These are phyloP conservation scores for Anodontia alba DNA, from an alignment of 2,888 invertebrate species.

Conservation along the genomic window DNA sequence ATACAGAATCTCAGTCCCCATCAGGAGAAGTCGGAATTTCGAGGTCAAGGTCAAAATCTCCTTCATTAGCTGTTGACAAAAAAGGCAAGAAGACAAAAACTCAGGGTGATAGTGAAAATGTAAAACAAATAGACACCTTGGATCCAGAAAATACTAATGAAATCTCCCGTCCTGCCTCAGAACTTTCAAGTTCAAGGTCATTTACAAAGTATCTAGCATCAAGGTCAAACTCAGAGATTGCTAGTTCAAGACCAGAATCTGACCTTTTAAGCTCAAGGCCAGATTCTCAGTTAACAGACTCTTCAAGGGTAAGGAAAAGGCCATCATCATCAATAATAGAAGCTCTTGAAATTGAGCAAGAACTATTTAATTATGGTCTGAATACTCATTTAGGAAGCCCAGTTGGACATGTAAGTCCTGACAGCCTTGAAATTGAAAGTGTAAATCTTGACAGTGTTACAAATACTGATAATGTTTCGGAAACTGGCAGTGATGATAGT, in stretches of 20 bases:
- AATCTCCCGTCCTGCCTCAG: constrained; percentile 46
- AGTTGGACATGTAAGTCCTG: constrained; percentile 27
- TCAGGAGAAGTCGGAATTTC: neutral
- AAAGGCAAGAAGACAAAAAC: neutral
- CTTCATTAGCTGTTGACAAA: neutral
- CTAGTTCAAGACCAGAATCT: constrained; percentile 63
- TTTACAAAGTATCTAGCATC: constrained; percentile 45
- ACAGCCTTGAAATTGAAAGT: constrained; percentile 39
- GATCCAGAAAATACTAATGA: constrained; percentile 29
- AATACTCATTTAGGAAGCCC: constrained; percentile 27
- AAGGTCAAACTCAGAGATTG: constrained; percentile 58
- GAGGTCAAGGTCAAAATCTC: constrained; percentile 23
- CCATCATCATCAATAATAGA: constrained; percentile 76
- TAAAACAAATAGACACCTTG: neutral
- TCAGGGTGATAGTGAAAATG: constrained; percentile 19
- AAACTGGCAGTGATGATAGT: constrained; percentile 70
- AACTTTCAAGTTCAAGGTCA: constrained; percentile 40
- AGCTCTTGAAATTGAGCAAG: constrained; percentile 65
- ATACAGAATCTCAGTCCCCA: neutral
- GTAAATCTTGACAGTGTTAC: constrained; percentile 53
- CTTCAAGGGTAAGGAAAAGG: constrained; percentile 72
- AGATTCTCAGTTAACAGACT: constrained; percentile 58
- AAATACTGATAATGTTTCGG: constrained; percentile 55
- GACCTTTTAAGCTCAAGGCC: constrained; percentile 52
- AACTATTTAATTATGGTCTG: constrained; percentile 53